Evolutionary conservation across 2,888 invertebrate species (phyloP).

Genomic region (Microdon myrmicae): DNA sequence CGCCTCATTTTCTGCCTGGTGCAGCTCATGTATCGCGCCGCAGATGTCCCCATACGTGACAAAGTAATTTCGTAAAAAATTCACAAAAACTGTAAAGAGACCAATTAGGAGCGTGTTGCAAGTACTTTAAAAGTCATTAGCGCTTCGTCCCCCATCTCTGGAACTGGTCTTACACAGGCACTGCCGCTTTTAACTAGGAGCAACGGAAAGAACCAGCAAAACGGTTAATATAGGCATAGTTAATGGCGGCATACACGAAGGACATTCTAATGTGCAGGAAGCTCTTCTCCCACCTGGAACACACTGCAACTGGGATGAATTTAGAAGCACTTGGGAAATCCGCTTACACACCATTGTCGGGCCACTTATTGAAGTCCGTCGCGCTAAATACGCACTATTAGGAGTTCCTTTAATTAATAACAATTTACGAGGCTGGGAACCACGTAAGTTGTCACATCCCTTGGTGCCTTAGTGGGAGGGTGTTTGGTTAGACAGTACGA

Average conservation of each 20-base stretch:
- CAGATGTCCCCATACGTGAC: constrained; percentile 41
- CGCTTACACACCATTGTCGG: constrained; percentile 22
- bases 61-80: constrained; percentile 43
- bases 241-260: constrained; percentile 24
- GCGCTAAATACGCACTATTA: constrained; percentile 16
- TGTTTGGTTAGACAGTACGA: too few relatives aligned
- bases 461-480: too few relatives aligned
- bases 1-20: too few relatives aligned
- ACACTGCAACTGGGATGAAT: constrained; percentile 16
- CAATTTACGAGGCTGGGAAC: constrained; percentile 44
- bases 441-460: constrained; percentile 39
- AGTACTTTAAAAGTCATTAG: constrained; percentile 64
- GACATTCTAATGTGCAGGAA: constrained; percentile 27
- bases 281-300: too few relatives aligned
- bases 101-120: constrained; percentile 39
- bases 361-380: constrained; percentile 7
- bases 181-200: constrained; percentile 23
- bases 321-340: constrained; percentile 30
- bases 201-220: constrained; percentile 1
- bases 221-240: constrained; percentile 35
- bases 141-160: constrained; percentile 56
- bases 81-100: constrained; percentile 36
- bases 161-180: constrained; percentile 14
- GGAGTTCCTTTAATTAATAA: constrained; percentile 43
- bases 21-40: constrained; percentile 33